Evolutionary conservation across 2,113 vertebrate species (phyloP).

Genomic region (Diadophis punctatus): DNA sequence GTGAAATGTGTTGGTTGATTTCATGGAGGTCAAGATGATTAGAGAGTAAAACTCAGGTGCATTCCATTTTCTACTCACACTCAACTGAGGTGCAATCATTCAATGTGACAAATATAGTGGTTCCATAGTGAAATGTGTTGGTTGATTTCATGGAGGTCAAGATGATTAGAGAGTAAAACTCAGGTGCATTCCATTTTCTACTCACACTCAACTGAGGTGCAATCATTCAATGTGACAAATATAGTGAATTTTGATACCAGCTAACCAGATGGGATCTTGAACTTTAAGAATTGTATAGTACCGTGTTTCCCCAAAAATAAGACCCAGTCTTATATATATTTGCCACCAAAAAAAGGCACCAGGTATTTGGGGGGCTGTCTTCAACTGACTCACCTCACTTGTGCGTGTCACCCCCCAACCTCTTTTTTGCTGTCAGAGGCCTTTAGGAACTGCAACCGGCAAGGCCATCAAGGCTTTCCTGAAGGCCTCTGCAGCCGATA

Average conservation of each 20-base stretch:
- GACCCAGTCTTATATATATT: too few relatives aligned
- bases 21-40: not conserved
- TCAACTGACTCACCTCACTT: too few relatives aligned
- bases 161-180: not conserved
- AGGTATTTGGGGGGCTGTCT: too few relatives aligned
- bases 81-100: not conserved
- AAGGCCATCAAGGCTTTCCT: too few relatives aligned
- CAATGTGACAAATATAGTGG: not conserved
- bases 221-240: not conserved
- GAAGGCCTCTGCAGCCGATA: too few relatives aligned
- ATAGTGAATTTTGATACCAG: not conserved
- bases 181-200: not conserved
- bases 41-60: not conserved
- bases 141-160: not conserved
- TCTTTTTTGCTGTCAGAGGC: too few relatives aligned
- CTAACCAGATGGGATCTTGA: not conserved
- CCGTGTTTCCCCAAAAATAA: too few relatives aligned
- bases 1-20: not conserved
- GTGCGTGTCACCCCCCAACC: rapidly evolving
- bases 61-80: not conserved
- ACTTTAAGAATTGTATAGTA: not conserved
- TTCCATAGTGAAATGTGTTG: not conserved
- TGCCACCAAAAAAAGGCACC: too few relatives aligned
- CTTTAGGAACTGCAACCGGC: too few relatives aligned
- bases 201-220: not conserved